Percentiles rank a stretch among this genome's conserved stretches.
Evolutionary conservation across 2,888 invertebrate species (phyloP).

Genomic region (Phorcus lineatus): DNA sequence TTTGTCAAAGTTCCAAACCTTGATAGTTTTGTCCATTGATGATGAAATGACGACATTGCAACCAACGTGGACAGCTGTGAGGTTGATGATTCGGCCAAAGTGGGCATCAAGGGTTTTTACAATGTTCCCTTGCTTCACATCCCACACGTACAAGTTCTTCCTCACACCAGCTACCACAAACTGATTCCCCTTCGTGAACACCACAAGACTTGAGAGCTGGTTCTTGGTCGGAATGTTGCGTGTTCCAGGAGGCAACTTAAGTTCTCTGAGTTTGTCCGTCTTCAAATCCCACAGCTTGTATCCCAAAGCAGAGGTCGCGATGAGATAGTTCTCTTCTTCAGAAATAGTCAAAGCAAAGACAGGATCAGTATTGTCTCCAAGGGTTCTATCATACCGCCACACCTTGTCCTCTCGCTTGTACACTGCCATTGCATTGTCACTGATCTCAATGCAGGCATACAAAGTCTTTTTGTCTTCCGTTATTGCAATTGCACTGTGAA

Average conservation of each 20-base stretch:
- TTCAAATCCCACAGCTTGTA: slow-evolving; percentile 76
- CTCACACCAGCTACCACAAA: slow-evolving; percentile 96
- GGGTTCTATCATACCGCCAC: slow-evolving; percentile 70
- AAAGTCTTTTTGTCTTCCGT: slow-evolving; percentile 61
- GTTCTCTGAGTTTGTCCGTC: slow-evolving; percentile 62
- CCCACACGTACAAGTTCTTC: slow-evolving; percentile 96
- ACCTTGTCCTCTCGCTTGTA: slow-evolving; percentile 61
- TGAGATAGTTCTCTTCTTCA: slow-evolving; percentile 86
- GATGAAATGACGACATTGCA: slow-evolving; percentile 87
- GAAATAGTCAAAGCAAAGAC: slow-evolving; percentile 83
- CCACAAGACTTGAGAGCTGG: slow-evolving; percentile 91
- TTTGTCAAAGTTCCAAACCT: slow-evolving; percentile 99
- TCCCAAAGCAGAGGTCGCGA: slow-evolving; percentile 79
- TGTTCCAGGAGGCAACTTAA: slow-evolving; percentile 80
- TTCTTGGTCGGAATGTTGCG: slow-evolving; percentile 94
- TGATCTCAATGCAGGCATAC: slow-evolving; percentile 74
- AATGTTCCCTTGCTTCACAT: slow-evolving; percentile 85
- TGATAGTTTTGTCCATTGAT: slow-evolving; percentile 97
- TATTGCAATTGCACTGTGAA: slow-evolving; percentile 73
- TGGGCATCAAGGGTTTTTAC: slow-evolving; percentile 96
- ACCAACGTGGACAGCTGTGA: slow-evolving; percentile 89
- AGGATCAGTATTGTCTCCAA: slow-evolving; percentile 69
- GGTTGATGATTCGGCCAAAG: slow-evolving; percentile 94
- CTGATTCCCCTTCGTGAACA: slow-evolving; percentile 90
- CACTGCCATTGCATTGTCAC: slow-evolving; percentile 71